Evolutionary conservation across 2,797 vertebrate species (phyloP), one percentile per base, ranked within the genome.

Genomic region (Chanos chanos): DNA sequence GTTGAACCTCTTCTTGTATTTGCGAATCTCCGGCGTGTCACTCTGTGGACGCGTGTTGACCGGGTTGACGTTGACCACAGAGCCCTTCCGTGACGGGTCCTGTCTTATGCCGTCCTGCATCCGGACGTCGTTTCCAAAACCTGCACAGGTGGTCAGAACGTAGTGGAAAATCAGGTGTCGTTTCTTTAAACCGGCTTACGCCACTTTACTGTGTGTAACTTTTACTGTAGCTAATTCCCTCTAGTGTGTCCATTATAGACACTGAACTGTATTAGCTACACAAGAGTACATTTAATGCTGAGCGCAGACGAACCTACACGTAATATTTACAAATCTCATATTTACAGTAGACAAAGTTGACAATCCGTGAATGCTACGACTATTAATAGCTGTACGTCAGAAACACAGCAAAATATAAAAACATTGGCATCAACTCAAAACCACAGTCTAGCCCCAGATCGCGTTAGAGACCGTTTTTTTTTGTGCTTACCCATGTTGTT

Each of bases 1-100:
- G 74, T 93, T 94, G 83, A 95, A 95, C 52, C 93, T 86, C 86
- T 96, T 96, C 87, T 96, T 96, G 85, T 96, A 96, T 59, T 96
- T 95, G 67, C 93, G 90, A 47, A 96, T 96, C 86, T 96, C 94
- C 0, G 94, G 94, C 1, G 93, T 93, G 81, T 96, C 94, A 13
- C 92, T 95, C 7, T 93, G 92, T 1, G 93, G 91, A 1, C 92
- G 88, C 0, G 92, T 93, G 81, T 94, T 95, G 28, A 93, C 91
- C 0, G 94, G 94, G 75, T 96, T 96, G 34, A 96, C 94, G 0
- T 95, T 96, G 63, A 95, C 94, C 72, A 95, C 92, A 0, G 94
- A 94, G 49, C 93, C 93, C 70, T 96, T 94, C 0, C 92, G 87
- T 30, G 89, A 92, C 0, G 95, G 93, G 82, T 94, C 93, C 0